Base-by-base conservation (phyloP, 1,140 invertebrate genomes). In the Aethina tumida region DNA sequence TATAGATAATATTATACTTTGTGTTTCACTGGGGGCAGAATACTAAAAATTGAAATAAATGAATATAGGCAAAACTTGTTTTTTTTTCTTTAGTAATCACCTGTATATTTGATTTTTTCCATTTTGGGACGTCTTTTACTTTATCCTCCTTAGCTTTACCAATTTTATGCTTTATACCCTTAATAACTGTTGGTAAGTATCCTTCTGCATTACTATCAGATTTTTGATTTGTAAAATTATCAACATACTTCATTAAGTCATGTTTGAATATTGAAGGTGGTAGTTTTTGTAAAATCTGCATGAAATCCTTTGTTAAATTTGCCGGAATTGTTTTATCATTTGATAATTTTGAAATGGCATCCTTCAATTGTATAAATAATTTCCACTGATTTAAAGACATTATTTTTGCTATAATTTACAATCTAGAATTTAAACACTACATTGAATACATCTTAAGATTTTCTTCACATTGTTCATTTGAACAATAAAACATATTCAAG, bases 61-160 rank as follows among this genome's bases (percentile, higher is more conserved):
- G 27, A 18, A 36, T 35, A 36, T 17, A 39, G 18, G 13, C 9
- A 36, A 2, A 32, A 15, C n/a, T 22, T 13, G 18, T 41, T 35
- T 18, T 20, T 32, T 13, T 39, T 49, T 50, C 48, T 29, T 48
- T 52, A 10, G 48, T 49, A 9, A 50, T 17, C 10, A 43, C 19
- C 39, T 32, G 31, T 35, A 47, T 51, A n/a, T 35, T 22, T 8
- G 43, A 15, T n/a, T 18, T 48, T 43, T 58, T 58, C 52, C 52
- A 58, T 48, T 56, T 55, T 14, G 57, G 55, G 12, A 45, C 13
- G 16, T 32, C 26, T 26, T 39, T 29, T 25, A 39, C 40, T 10
- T 30, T 26, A 32, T 49, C 41, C 30, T 35, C 41, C 9, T 22
- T 24, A 28, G 38, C 31, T 19, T 30, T 40, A 35, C 27, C 21